Evolutionary conservation across 2,888 invertebrate species (phyloP).

Genomic region (Mellilla xanthometata): DNA sequence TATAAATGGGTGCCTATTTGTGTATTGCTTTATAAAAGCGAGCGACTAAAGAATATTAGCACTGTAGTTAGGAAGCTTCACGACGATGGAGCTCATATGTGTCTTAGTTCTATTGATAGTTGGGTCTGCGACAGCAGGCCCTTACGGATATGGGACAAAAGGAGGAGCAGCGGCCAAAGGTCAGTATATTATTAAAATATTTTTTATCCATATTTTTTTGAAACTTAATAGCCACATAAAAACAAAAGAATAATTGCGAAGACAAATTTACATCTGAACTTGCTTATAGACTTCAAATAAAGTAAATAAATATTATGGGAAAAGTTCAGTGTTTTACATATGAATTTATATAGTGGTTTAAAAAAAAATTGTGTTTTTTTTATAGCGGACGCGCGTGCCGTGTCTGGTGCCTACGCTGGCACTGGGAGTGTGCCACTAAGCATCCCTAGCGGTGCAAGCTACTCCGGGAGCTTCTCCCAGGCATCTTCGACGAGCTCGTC

Average conservation of each 20-base stretch:
- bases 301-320: no score
- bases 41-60: slow-evolving; percentile 54
- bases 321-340: background rate
- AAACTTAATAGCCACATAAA: no score
- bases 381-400: slow-evolving; percentile 56
- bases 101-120: slow-evolving; percentile 55
- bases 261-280: no score
- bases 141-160: slow-evolving; percentile 69
- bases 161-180: slow-evolving; percentile 65
- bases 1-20: slow-evolving; percentile 66
- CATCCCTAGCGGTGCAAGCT: slow-evolving; percentile 52
- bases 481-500: slow-evolving; percentile 68
- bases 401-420: slow-evolving; percentile 51
- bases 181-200: slow-evolving; percentile 35
- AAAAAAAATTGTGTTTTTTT: no score
- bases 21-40: slow-evolving; percentile 77
- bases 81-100: slow-evolving; percentile 69
- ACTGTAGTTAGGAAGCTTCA: slow-evolving; percentile 70
- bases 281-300: no score
- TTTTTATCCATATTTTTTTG: background rate
- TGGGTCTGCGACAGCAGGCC: slow-evolving; percentile 55
- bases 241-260: no score
- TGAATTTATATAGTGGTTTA: no score
- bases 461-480: slow-evolving; percentile 72
- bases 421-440: slow-evolving; percentile 45